phyloP scores from a whole-genome alignment of 2,113 vertebrate species.

The Leptobrachium leishanense region DNA sequence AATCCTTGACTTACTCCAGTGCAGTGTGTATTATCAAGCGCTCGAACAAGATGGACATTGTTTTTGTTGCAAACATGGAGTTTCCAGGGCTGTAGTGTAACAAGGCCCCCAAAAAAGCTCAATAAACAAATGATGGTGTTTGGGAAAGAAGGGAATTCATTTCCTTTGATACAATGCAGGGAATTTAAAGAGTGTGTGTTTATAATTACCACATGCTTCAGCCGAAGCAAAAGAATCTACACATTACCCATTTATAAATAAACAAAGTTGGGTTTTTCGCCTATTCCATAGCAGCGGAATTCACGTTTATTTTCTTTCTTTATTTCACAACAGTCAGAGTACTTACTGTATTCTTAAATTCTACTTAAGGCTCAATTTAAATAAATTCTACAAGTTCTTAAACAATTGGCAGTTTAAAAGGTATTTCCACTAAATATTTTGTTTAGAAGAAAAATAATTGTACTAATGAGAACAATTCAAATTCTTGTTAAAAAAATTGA shows the following conservation, averaged over 20 bases:
- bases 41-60: constrained; percentile 77
- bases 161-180: constrained; percentile 78
- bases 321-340: constrained; percentile 67
- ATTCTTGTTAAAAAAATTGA: constrained; percentile 31
- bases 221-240: constrained; percentile 77
- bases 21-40: constrained; percentile 68
- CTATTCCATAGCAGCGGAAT: constrained; percentile 59
- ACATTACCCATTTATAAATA: constrained; percentile 77
- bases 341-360: constrained; percentile 67
- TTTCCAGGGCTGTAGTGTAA: constrained; percentile 74
- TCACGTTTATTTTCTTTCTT: constrained; percentile 71
- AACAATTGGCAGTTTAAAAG: constrained; percentile 41
- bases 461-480: neutral
- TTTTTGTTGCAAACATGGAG: constrained; percentile 72
- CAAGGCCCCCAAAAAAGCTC: constrained; percentile 75
- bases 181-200: constrained; percentile 79
- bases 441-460: no score
- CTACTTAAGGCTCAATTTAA: constrained; percentile 57
- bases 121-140: constrained; percentile 84
- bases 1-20: constrained; percentile 55
- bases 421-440: no score
- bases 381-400: constrained; percentile 53
- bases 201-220: constrained; percentile 79
- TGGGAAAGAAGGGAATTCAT: constrained; percentile 77
- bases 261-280: constrained; percentile 71